phyloP scores from a whole-genome alignment of 2,113 vertebrate species.

The Carollia perspicillata region DNA sequence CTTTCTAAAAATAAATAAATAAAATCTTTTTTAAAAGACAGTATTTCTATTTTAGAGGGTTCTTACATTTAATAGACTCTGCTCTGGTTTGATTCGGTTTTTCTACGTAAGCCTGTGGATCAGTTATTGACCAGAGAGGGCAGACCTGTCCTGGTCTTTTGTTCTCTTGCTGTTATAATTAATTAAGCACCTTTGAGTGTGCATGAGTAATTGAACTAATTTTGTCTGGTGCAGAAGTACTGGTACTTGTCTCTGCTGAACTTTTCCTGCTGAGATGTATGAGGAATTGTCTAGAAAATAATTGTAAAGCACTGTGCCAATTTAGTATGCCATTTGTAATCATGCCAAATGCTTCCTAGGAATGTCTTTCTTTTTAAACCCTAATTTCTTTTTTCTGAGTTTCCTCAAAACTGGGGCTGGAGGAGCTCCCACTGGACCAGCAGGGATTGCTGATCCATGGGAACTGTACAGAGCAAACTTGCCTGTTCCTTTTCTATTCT shows the following conservation, averaged over 20 bases:
- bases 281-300: constrained; percentile 53
- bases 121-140: background rate
- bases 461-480: background rate
- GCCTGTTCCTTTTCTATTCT: background rate
- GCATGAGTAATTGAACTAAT: constrained; percentile 65
- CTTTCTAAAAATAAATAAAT: too few species aligned
- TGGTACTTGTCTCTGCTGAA: background rate
- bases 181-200: constrained; percentile 58
- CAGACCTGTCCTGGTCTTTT: constrained; percentile 29
- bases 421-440: constrained; percentile 36
- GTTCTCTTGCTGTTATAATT: constrained; percentile 50
- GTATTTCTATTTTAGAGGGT: background rate
- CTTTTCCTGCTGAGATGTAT: constrained; percentile 61
- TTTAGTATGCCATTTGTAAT: constrained; percentile 9
- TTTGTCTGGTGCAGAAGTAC: constrained; percentile 34
- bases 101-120: background rate
- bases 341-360: constrained; percentile 52
- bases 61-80: background rate
- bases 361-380: constrained; percentile 1
- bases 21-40: background rate
- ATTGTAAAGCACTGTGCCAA: constrained; percentile 40
- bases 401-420: constrained; percentile 24
- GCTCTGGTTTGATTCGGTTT: background rate
- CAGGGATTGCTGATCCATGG: constrained; percentile 9
- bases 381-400: constrained; percentile 36